Evolutionary conservation across 2,888 invertebrate species (phyloP).

Genomic region (Acrobasis suavella): DNA sequence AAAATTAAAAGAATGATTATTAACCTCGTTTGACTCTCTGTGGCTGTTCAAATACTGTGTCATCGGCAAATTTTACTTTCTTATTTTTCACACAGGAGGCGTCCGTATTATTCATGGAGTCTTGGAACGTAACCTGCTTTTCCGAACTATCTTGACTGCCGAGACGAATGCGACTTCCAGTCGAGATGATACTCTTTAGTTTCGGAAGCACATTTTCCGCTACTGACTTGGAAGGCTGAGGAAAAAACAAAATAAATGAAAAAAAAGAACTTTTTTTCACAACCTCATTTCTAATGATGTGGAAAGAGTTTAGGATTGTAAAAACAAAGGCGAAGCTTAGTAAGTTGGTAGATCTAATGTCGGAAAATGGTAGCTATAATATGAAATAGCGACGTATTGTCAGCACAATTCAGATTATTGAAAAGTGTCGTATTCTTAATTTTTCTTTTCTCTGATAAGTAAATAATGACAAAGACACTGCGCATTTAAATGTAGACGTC

Average conservation of each 20-base stretch:
- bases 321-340: no score
- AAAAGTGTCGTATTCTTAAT: no score
- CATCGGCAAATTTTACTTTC: constrained; percentile 71
- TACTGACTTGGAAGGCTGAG: constrained; percentile 61
- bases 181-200: constrained; percentile 68
- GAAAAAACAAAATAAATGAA: constrained; percentile 26
- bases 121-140: constrained; percentile 68
- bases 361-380: no score
- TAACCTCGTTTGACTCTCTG: constrained; percentile 61
- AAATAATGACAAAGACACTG: no score
- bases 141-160: constrained; percentile 72
- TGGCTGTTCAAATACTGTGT: constrained; percentile 65
- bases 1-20: background rate
- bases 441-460: no score
- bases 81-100: constrained; percentile 55
- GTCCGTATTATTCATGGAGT: constrained; percentile 53
- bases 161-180: constrained; percentile 51
- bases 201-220: constrained; percentile 51
- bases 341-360: no score
- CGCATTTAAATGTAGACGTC: no score
- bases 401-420: no score
- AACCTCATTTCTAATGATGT: no score
- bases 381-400: no score
- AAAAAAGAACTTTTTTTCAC: background rate
- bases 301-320: no score